phyloP scores from a whole-genome alignment of 2,797 vertebrate species.

The Merluccius polli region DNA sequence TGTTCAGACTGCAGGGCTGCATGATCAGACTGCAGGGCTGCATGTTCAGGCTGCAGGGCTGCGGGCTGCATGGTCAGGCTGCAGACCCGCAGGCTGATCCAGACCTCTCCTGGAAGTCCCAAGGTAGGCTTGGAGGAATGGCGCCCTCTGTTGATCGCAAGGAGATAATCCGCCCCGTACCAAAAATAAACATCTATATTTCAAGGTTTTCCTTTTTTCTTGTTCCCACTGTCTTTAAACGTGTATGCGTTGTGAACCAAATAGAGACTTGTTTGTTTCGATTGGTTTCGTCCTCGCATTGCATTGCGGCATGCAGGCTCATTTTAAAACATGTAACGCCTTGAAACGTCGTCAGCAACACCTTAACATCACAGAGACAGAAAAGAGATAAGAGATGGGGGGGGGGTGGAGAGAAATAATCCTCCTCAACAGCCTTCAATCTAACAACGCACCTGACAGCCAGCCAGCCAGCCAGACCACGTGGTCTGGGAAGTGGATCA shows the following conservation, averaged over 20 bases:
- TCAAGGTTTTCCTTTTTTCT: neutral
- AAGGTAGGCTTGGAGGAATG: neutral
- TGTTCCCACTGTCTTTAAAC: neutral
- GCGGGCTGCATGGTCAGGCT: too few relatives aligned
- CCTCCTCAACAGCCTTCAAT: neutral
- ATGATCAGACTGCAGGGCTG: too few relatives aligned
- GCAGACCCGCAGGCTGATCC: too few relatives aligned
- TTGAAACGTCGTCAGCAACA: neutral
- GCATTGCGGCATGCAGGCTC: neutral
- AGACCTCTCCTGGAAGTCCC: too few relatives aligned
- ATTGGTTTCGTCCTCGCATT: neutral
- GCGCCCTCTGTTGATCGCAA: neutral
- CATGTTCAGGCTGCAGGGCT: too few relatives aligned
- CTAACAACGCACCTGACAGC: neutral
- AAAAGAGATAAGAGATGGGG: neutral
- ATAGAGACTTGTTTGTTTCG: too few relatives aligned
- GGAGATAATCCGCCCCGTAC: neutral
- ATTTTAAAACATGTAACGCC: neutral
- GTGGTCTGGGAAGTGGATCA: conserved; percentile 49
- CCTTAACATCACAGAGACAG: neutral
- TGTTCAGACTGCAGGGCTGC: too few relatives aligned
- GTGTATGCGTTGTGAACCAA: neutral
- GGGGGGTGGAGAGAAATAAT: too few relatives aligned
- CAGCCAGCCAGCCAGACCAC: conserved; percentile 45
- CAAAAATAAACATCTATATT: neutral